A percentile compares a stretch with the other conserved stretches of the same genome.
Evolutionary conservation across 2,888 invertebrate genomes (phyloP).

Genomic region (Carabus problematicus): DNA sequence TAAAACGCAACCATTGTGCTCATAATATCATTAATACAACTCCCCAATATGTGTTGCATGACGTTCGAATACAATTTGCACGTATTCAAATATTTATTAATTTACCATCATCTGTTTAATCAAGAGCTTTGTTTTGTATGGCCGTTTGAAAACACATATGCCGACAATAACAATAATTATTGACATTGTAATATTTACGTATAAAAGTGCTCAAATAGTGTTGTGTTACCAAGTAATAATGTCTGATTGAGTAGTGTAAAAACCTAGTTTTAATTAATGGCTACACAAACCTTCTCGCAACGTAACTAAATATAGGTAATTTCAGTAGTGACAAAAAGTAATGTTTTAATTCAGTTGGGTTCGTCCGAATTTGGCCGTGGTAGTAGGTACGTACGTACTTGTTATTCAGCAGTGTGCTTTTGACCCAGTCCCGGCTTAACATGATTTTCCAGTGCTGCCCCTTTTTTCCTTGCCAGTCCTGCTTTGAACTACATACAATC

Average conservation of each 20-base stretch:
- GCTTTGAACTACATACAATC: slow-evolving; percentile 30
- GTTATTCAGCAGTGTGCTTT: too few relatives aligned
- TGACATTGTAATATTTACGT: too few relatives aligned
- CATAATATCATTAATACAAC: slow-evolving; percentile 21
- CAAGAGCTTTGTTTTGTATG: slow-evolving; percentile 10
- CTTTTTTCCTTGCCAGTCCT: background rate
- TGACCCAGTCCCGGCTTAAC: slow-evolving; percentile 8
- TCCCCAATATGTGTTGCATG: slow-evolving; percentile 9
- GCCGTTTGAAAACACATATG: too few relatives aligned
- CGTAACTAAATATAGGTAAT: slow-evolving; percentile 5
- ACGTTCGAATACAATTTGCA: slow-evolving; percentile 34
- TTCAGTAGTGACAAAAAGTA: slow-evolving; percentile 2
- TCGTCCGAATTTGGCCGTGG: too few relatives aligned
- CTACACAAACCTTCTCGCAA: too few relatives aligned
- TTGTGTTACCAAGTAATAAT: too few relatives aligned
- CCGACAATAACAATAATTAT: too few relatives aligned
- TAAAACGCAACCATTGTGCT: slow-evolving; percentile 26
- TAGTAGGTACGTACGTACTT: too few relatives aligned
- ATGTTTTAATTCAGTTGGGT: slow-evolving; percentile 5
- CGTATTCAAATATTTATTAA: slow-evolving; percentile 37
- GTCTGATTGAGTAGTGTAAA: too few relatives aligned
- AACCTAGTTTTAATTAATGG: too few relatives aligned
- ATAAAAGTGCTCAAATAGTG: too few relatives aligned
- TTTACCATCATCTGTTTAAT: slow-evolving; percentile 30
- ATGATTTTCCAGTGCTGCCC: slow-evolving; percentile 16